Base-by-base conservation (phyloP, 2,888 invertebrate genomes). In the Erannis defoliaria region DNA sequence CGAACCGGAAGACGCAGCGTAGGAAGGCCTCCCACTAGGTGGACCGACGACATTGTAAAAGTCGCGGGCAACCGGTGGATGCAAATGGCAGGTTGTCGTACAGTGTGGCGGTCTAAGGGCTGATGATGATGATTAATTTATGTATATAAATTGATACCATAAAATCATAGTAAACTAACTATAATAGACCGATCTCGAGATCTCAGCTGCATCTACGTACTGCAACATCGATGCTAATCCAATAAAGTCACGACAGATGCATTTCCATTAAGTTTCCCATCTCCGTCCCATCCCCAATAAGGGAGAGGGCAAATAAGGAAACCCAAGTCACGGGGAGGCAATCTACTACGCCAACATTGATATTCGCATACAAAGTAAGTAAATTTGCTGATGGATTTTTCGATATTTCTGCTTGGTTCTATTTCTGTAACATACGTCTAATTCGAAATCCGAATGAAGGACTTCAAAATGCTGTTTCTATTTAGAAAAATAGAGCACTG, bases 331-430 rank as follows among this genome's bases (percentile, higher is more conserved):
- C 40, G 49, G 29, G 42, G 38, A 23, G 29, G 45, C 61, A 55
- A 61, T 46, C 46, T 46, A 46, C 31, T 45, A 46, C 33, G 19
- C 33, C 50, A 55, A 61, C 43, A 50, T 55, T 43, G 29, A 37
- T 49, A 49, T 37, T 18, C 35, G 37, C 18, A 60, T 40, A 54
- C 59, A 49, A 49, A 60, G n/a, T n/a, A 42, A 26, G 54, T 40
- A 6, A 38, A 29, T 33, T 35, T 45, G 29, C 35, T 49, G 48
- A 60, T 49, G 12, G 49, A 54, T 42, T 42, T 49, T 29, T 10
- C 14, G 48, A 31, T 40, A 16, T 18, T 18, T 38, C 18, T 19
- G 18, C 18, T 38, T 38, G 3, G 19, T 38, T 38, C 5, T 14
- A 9, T 31, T 31, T 37, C 35, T 14, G 38, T 38, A 4, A 10